Percentiles rank a stretch among this genome's conserved stretches.
Conservation (phyloP, 2,113 vertebrate species). For the Trinectes maculatus region DNA sequence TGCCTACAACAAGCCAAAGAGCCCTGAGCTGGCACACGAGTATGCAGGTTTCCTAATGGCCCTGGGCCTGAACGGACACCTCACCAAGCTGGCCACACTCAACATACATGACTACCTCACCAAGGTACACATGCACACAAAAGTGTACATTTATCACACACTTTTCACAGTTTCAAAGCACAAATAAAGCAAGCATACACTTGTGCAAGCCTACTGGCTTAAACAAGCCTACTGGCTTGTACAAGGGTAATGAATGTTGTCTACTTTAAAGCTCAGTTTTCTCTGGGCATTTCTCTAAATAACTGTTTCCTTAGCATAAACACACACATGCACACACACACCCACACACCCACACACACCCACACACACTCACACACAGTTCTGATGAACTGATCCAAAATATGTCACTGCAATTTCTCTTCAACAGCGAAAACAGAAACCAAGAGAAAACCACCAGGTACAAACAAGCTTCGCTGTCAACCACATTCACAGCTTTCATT, state of each 20-base stretch:
- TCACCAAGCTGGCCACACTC: constrained; percentile 95
- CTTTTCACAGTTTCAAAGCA: neutral
- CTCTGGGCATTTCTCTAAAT: neutral
- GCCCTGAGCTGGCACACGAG: constrained; percentile 92
- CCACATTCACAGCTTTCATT: too few species aligned
- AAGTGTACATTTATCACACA: neutral
- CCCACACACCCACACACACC: neutral
- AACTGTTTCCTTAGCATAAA: neutral
- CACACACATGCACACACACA: neutral
- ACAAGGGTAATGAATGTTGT: neutral
- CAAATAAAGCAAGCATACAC: neutral
- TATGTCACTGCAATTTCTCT: too few species aligned
- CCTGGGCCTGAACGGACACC: constrained; percentile 93
- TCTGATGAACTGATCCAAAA: too few species aligned
- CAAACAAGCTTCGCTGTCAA: too few species aligned
- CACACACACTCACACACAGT: too few species aligned
- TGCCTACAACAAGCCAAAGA: constrained; percentile 97
- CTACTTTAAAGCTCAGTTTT: constrained; percentile 13
- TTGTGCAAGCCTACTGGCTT: neutral
- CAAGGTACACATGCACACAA: constrained; percentile 83
- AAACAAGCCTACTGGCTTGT: neutral
- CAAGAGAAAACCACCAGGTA: neutral
- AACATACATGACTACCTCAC: constrained; percentile 98
- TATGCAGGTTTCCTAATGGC: constrained; percentile 98
- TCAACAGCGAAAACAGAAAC: too few species aligned